Conservation (phyloP, 1,140 invertebrate genomes). For the Pogonomyrmex californicus region DNA sequence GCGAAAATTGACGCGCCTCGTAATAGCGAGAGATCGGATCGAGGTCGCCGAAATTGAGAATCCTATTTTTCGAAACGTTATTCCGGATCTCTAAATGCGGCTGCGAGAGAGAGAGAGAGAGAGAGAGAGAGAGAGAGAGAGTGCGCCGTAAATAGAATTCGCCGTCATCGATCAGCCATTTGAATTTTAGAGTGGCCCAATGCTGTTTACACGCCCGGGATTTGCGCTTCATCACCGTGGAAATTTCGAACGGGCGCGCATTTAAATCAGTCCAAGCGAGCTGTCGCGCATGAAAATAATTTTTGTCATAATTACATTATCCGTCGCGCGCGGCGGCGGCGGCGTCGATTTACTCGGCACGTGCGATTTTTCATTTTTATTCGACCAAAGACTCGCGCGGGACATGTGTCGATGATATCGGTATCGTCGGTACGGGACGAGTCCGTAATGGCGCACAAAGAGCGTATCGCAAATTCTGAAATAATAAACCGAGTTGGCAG, state of each 20-base stretch:
- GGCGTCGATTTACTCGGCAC: slow-evolving; percentile 23
- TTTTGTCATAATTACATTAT: slow-evolving; percentile 57
- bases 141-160: slow-evolving; percentile 24
- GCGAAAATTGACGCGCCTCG: slow-evolving; percentile 74
- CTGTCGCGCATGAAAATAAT: slow-evolving; percentile 50
- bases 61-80: slow-evolving; percentile 43
- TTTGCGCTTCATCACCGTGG: slow-evolving; percentile 41
- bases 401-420: slow-evolving; percentile 68
- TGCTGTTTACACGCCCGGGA: slow-evolving; percentile 46
- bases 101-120: no score
- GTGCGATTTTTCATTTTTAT: slow-evolving; percentile 53
- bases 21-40: slow-evolving; percentile 55
- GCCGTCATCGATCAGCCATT: slow-evolving; percentile 59
- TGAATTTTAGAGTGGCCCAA: slow-evolving; percentile 58
- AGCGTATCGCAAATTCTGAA: slow-evolving; percentile 77
- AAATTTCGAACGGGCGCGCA: slow-evolving; percentile 39
- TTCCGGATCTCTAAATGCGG: slow-evolving; percentile 17
- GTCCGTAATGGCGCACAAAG: slow-evolving; percentile 72
- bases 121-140: no score
- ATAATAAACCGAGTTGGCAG: slow-evolving; percentile 81
- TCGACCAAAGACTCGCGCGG: slow-evolving; percentile 40
- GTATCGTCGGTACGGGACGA: slow-evolving; percentile 69
- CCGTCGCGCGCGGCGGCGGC: background rate
- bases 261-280: slow-evolving; percentile 45
- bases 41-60: slow-evolving; percentile 40